phyloP scores from a whole-genome alignment of 2,113 vertebrate genomes.

The Tiliqua scincoides region DNA sequence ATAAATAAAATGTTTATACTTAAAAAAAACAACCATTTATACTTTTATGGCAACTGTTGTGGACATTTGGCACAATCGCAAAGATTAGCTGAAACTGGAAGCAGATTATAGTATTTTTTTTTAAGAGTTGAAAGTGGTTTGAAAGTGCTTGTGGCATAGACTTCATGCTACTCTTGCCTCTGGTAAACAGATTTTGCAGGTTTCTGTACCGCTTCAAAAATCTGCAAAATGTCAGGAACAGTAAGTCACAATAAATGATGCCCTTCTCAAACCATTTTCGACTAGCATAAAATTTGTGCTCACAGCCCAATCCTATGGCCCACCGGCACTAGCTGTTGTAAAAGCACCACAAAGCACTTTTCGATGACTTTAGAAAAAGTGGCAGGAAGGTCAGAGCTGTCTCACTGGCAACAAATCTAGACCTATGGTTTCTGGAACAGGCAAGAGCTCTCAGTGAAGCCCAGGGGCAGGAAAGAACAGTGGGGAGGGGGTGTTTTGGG shows the following conservation, averaged over 20 bases:
- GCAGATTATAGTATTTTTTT: not conserved
- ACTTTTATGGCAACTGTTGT: not conserved
- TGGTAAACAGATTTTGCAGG: not conserved
- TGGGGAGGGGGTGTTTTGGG: too few species aligned
- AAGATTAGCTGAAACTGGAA: not conserved
- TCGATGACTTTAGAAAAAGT: too few species aligned
- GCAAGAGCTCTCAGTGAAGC: too few species aligned
- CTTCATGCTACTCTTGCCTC: not conserved
- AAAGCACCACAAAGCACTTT: too few species aligned
- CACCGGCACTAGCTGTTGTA: too few species aligned
- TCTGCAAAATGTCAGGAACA: not conserved
- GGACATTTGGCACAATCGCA: not conserved
- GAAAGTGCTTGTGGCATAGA: not conserved
- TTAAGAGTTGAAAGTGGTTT: not conserved
- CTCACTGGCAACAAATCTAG: too few species aligned
- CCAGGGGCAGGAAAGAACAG: too few species aligned
- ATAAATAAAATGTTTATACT: too few species aligned
- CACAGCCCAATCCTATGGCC: not conserved
- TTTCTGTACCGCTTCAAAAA: not conserved
- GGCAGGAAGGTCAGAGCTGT: too few species aligned
- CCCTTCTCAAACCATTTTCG: not conserved
- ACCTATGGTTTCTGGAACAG: too few species aligned
- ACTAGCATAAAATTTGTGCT: not conserved
- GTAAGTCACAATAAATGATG: not conserved
- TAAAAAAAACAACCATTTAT: too few species aligned